Evolutionary conservation across 2,888 invertebrate species (phyloP), one percentile per base, ranked within the genome.

Genomic region (Steinernema carpocapsae): DNA sequence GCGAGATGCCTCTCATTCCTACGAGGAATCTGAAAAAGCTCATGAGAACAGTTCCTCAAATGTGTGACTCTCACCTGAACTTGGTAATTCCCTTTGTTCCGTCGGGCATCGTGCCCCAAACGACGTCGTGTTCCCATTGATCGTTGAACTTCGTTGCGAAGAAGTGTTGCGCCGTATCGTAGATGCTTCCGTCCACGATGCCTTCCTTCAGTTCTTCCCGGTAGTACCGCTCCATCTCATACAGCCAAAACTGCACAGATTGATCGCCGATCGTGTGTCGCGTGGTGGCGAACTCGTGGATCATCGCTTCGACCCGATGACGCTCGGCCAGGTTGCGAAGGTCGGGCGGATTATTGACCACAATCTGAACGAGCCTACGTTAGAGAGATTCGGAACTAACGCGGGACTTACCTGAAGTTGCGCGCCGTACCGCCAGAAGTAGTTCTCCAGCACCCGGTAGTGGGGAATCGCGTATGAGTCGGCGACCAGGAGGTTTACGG

Each of bases 351-450:
- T 85, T 85, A 73, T 87, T 87, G 51, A 88, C 82, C 7, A 87
- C 87, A 7, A 87, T 75, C 80, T 84, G 75, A 64, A 76, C 52
- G 26, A 32, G n/a, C n/a, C n/a, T n/a, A n/a, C n/a, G n/a, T n/a
- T n/a, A n/a, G n/a, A n/a, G n/a, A n/a, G n/a, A n/a, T n/a, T n/a
- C n/a, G n/a, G n/a, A 19, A 19, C 6, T 10, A 71, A 29, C 2
- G 24, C 32, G 24, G 17, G 24, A 45, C 74, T 14, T 26, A 81
- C 83, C 77, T 86, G 86, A 0, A 87, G 80, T 37, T 83, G 78
- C 1, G 84, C 81, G 19, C 87, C 87, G 72, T 86, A 87, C 64
- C 84, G 82, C 87, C 87, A 87, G 75, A 86, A 87, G 78, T 86
- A 86, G 32, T 83, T 77, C 45, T 85, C 82, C 42, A 84, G 76